Evolutionary conservation across 2,113 vertebrate genomes (phyloP), one percentile per base, ranked within the genome.

Genomic region (Sphaerodactylus townsendi): DNA sequence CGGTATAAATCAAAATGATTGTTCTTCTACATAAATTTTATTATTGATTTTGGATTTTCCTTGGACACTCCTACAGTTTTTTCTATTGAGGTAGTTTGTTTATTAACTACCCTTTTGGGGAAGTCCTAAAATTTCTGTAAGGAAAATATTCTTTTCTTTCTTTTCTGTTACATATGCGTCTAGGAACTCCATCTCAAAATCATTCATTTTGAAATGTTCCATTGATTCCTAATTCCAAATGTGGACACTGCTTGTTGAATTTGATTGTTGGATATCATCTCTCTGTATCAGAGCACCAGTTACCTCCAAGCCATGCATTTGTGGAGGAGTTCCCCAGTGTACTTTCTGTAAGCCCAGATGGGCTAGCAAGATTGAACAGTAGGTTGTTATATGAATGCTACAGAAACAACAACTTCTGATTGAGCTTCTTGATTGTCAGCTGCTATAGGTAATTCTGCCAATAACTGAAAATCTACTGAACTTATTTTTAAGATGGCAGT

Each of bases 11-110:
- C n/a, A n/a, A n/a, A n/a, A n/a, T n/a, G n/a, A n/a, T n/a, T n/a
- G n/a, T n/a, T n/a, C n/a, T n/a, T n/a, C n/a, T n/a, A n/a, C n/a
- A 59, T 25, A 5, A 14, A 59, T 78, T 79, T 87, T 91, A 94
- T 89, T 89, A 85, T 92, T 91, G 92, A 88, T 85, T 79, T 50
- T 86, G 93, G 7, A 28, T 62, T 62, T 28, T 62, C 59, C 25
- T 62, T 62, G 25, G 23, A 62, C 25, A 7, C 28, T 23, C 59
- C 44, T 66, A 53, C 44, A 65, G 50, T 41, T 35, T 37, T 23
- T 35, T 13, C 2, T 23, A 46, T 73, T 74, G 56, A 15, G 33
- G 37, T 37, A 41, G 7, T 19, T 10, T 39, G 7, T 50, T 41
- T 41, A 10, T 35, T 74, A 82, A 56, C 33, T 48, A 21, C 35